Conservation (phyloP, 1,140 invertebrate species). For the Bombus consobrinus region DNA sequence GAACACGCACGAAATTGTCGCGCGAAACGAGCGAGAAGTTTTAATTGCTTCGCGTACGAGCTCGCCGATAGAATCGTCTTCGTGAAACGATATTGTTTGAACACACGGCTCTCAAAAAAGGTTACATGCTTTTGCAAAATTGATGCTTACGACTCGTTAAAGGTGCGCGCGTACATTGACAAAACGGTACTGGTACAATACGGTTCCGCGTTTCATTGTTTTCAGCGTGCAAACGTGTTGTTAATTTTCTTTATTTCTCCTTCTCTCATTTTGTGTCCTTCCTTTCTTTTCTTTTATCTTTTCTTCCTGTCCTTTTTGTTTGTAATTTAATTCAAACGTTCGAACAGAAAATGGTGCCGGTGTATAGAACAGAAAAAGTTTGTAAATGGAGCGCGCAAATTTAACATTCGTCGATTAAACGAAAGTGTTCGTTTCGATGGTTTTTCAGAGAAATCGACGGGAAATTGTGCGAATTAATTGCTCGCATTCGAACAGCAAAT, state of each 20-base stretch:
- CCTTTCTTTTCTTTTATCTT: neutral
- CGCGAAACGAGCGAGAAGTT: constrained; percentile 13
- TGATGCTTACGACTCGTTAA: neutral
- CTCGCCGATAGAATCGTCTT: constrained; percentile 19
- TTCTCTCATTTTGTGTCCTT: no score
- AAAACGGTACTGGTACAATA: constrained; percentile 23
- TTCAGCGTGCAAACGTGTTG: neutral
- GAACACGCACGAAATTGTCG: neutral
- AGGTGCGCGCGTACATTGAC: neutral
- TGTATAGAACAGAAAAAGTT: neutral
- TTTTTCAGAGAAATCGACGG: constrained; percentile 5
- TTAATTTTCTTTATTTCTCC: neutral
- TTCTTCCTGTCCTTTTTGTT: neutral
- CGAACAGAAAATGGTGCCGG: neutral
- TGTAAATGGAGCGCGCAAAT: neutral
- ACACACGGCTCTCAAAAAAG: neutral
- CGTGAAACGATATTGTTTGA: constrained; percentile 14
- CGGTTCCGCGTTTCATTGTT: constrained; percentile 7
- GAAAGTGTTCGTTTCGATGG: neutral
- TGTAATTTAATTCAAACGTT: neutral
- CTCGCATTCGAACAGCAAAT: neutral
- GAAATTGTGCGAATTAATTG: neutral
- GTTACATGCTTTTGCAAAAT: neutral
- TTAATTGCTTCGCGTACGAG: constrained; percentile 30
- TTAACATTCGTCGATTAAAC: neutral